Conservation (phyloP, 2,113 vertebrate species). For the Cyrtonyx montezumae region DNA sequence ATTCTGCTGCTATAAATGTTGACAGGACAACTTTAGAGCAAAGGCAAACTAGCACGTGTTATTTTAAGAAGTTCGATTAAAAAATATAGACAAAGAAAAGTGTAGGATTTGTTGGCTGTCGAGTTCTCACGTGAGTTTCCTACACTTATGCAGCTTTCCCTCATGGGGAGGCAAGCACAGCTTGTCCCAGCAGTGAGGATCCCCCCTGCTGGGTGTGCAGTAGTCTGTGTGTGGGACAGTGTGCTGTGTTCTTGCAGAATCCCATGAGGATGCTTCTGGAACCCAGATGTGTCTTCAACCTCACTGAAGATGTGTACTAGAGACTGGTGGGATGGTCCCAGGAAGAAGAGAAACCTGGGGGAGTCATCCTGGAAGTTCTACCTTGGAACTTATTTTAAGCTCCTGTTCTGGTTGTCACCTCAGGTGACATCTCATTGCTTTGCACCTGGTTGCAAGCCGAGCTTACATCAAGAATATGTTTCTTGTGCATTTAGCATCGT, state of each 20-base stretch:
- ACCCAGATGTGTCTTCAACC: not conserved
- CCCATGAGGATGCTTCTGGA: not conserved
- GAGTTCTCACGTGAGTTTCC: not conserved
- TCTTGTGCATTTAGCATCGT: constrained; percentile 9
- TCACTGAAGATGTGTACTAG: not conserved
- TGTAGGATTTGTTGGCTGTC: not conserved
- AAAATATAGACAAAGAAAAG: not conserved
- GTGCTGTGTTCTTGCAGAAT: not conserved
- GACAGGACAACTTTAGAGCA: not conserved
- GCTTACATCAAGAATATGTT: not conserved
- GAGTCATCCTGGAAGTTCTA: not conserved
- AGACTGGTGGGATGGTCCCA: not conserved
- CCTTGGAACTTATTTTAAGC: not conserved
- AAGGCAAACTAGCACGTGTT: not conserved
- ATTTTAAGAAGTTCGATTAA: not conserved
- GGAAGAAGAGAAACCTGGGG: not conserved
- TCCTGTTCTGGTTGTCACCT: not conserved
- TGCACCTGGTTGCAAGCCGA: not conserved
- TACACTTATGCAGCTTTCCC: not conserved
- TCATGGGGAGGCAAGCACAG: not conserved
- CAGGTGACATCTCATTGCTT: not conserved
- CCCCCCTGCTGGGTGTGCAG: accelerated
- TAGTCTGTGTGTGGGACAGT: not conserved
- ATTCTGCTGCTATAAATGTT: not conserved
- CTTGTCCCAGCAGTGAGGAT: not conserved